Base-by-base conservation (phyloP, 1,140 invertebrate genomes). In the Hermatobates lingyangjiaoensis region DNA sequence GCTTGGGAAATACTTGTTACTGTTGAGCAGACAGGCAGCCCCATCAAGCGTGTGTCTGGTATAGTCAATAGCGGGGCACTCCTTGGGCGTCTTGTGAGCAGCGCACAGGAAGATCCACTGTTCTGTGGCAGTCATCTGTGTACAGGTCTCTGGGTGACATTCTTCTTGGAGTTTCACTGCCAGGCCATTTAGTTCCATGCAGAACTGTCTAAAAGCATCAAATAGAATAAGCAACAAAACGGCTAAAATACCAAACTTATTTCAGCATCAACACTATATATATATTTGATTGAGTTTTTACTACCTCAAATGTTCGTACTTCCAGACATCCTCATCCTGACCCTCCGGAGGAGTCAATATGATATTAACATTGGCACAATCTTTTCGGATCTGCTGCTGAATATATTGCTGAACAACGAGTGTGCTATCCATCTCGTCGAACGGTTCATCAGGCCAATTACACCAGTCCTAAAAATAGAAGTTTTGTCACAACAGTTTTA, bases 71-170 rank as follows among this genome's bases (percentile, higher is more conserved):
- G 96, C 96, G 50, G 95, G 90, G 70, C 96, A 99, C 77, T 99
- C 95, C 70, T 98, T 98, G 23, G 96, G 96, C 55, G 94, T 97
- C 76, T 98, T 98, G 66, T 99, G 96, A 45, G 95, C 94, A 53
- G 96, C 96, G 77, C 96, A 99, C 28, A 99, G 71, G 68, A 98
- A 98, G 65, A 98, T 98, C 95, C 95, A 99, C 63, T 99, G 95
- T 71, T 98, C 94, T 18, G 95, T 99, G 3, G 96, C 96, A 40
- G 95, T 99, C 96, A 99, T 99, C 71, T 99, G 94, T 40, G 84
- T 92, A 66, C 96, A 99, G 2, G 81, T 91, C 57, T 92, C 85
- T 21, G 95, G 92, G 61, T 90, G 85, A 68, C 96, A 98, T 68
- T 98, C 93, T 58, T 78, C 79, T 72, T 97, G 85, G 47, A 94